A percentile compares a stretch with the other conserved stretches of the same genome.
Conservation (phyloP, 1,140 invertebrate genomes). For the Drosophila takahashii region DNA sequence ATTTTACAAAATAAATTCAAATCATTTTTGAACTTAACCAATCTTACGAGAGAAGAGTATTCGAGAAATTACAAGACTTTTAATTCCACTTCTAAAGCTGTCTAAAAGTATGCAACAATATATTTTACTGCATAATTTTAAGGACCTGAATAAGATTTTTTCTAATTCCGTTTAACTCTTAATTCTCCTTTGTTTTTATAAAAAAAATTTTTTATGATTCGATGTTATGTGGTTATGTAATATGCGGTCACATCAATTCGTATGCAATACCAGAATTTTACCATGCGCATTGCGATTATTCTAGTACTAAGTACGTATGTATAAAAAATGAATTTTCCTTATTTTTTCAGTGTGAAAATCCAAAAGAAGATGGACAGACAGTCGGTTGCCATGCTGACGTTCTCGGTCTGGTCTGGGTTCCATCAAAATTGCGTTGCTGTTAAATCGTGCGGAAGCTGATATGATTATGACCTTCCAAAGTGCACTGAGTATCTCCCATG, state of each 20-base stretch:
- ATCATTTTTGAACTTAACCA: too few relatives aligned
- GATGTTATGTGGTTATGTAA: neutral
- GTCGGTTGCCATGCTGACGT: constrained; percentile 59
- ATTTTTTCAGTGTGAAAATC: constrained; percentile 12
- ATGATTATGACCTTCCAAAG: constrained; percentile 68
- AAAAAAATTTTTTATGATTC: neutral
- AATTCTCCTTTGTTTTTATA: neutral
- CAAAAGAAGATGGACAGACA: constrained; percentile 26
- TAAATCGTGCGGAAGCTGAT: constrained; percentile 82
- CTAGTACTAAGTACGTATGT: too few relatives aligned
- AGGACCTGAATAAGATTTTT: neutral
- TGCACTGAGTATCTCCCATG: constrained; percentile 12
- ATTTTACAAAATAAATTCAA: too few relatives aligned
- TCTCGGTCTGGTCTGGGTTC: constrained; percentile 18
- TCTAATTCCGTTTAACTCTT: neutral
- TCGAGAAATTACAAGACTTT: too few relatives aligned
- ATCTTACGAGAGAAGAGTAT: too few relatives aligned
- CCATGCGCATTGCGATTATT: too few relatives aligned
- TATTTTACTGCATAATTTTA: neutral
- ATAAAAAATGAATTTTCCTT: too few relatives aligned
- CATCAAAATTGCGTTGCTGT: constrained; percentile 67
- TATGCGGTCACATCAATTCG: too few relatives aligned
- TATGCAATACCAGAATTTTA: too few relatives aligned
- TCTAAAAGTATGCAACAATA: neutral
- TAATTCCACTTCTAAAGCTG: neutral